Evolutionary conservation across 2,888 invertebrate genomes (phyloP).

Genomic region (Priocnemis perturbator): DNA sequence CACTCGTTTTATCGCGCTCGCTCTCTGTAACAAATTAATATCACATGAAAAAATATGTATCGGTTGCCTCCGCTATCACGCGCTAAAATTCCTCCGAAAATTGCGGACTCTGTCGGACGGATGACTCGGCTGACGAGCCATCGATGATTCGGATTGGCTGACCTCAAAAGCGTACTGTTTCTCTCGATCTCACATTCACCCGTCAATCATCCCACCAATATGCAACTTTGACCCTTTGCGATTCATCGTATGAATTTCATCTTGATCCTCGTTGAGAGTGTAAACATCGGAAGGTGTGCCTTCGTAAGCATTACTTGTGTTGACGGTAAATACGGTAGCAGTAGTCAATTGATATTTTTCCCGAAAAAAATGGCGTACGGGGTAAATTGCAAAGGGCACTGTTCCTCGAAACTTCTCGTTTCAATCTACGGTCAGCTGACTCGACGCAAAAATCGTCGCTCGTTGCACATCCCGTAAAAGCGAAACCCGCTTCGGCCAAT

Average conservation of each 20-base stretch:
- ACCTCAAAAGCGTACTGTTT: constrained; percentile 30
- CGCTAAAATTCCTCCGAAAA: constrained; percentile 46
- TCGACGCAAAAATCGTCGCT: no score
- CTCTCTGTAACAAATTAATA: constrained; percentile 68
- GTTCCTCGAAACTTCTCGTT: no score
- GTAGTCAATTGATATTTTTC: no score
- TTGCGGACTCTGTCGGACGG: constrained; percentile 59
- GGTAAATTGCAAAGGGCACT: no score
- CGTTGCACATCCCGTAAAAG: no score
- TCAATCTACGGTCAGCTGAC: no score
- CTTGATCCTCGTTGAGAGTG: no score
- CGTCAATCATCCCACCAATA: constrained; percentile 10
- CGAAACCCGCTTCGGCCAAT: neutral
- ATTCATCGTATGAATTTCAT: no score
- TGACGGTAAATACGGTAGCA: no score
- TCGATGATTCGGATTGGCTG: constrained; percentile 49
- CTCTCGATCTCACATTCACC: neutral
- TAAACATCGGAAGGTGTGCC: neutral
- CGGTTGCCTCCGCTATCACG: constrained; percentile 52
- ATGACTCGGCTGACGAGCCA: constrained; percentile 56
- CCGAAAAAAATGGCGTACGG: no score
- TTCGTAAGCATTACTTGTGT: no score
- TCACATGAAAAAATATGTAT: constrained; percentile 73
- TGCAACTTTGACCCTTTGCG: neutral
- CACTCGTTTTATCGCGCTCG: neutral